phyloP scores from a whole-genome alignment of 2,797 vertebrate species.

The Triplophysa bombifrons region DNA sequence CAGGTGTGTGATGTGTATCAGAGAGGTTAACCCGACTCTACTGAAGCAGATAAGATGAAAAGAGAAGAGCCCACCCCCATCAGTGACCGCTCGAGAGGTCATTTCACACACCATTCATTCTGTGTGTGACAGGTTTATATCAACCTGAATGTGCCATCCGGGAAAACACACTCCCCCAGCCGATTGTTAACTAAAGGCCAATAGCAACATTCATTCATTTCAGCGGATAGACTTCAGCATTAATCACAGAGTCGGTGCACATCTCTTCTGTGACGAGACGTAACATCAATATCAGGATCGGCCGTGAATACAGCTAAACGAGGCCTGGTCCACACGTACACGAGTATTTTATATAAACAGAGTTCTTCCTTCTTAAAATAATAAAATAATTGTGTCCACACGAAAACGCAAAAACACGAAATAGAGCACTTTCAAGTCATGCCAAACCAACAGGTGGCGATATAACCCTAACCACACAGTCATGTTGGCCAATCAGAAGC shows the following conservation, averaged over 20 bases:
- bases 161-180: background rate
- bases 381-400: no score
- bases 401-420: no score
- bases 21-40: background rate
- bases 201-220: background rate
- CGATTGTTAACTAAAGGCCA: conserved; percentile 29
- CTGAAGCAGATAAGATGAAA: background rate
- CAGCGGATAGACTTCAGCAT: conserved; percentile 21
- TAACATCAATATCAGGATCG: conserved; percentile 1
- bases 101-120: conserved; percentile 38
- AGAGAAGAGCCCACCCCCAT: background rate
- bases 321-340: background rate
- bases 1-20: background rate
- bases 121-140: conserved; percentile 42
- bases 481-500: no score
- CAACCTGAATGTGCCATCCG: conserved; percentile 15
- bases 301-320: background rate
- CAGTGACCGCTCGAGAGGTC: conserved; percentile 14
- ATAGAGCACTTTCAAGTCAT: no score
- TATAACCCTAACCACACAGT: no score
- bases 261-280: background rate
- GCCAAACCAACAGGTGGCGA: no score
- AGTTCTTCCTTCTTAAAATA: no score
- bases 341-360: no score
- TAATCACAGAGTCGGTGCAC: conserved; percentile 6